Evolutionary conservation across 2,113 vertebrate genomes (phyloP).

Genomic region (Laticauda laticaudata): DNA sequence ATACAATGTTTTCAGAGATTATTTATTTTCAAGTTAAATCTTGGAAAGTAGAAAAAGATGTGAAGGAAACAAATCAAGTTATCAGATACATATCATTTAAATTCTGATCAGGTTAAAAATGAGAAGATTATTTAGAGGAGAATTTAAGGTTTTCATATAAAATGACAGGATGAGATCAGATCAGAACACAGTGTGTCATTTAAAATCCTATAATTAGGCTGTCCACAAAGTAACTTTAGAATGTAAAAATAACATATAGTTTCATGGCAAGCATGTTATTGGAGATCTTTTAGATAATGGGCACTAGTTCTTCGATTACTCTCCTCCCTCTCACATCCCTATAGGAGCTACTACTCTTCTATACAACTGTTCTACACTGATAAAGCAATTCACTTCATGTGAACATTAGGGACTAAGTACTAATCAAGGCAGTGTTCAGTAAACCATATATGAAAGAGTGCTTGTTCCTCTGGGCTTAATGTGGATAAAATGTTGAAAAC

Average conservation of each 20-base stretch:
- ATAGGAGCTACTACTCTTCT: constrained; percentile 33
- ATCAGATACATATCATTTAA: background rate
- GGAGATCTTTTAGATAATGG: background rate
- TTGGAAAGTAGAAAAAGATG: background rate
- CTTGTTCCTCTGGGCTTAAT: constrained; percentile 66
- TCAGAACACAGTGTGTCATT: background rate
- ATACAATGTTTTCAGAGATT: background rate
- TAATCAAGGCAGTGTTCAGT: constrained; percentile 62
- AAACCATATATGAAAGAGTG: constrained; percentile 62
- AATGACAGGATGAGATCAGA: background rate
- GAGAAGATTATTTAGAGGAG: background rate
- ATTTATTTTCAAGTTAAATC: background rate
- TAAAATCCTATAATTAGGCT: background rate
- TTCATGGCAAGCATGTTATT: background rate
- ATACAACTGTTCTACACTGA: constrained; percentile 40
- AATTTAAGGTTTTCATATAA: background rate
- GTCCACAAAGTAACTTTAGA: background rate
- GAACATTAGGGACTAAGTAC: constrained; percentile 58
- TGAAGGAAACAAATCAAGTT: background rate
- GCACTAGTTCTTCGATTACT: background rate
- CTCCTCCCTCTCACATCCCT: background rate
- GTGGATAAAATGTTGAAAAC: constrained; percentile 64
- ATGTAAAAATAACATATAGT: background rate
- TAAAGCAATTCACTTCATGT: constrained; percentile 50
- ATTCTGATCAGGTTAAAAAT: background rate